Conservation (phyloP, 2,113 vertebrate species). For the Hylia prasina region DNA sequence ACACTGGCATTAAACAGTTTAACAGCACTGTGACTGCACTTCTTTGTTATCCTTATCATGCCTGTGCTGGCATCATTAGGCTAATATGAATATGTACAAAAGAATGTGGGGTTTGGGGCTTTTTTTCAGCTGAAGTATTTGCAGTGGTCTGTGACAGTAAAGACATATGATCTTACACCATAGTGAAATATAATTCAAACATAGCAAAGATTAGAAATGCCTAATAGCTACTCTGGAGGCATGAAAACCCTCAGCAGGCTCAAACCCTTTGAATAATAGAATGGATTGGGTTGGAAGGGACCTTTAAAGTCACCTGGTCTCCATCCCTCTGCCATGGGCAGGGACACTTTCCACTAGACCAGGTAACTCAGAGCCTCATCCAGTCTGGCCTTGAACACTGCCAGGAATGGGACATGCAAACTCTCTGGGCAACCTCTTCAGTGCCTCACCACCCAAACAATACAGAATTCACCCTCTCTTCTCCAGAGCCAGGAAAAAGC, state of each 20-base stretch:
- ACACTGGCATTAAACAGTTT: background rate
- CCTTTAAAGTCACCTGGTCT: background rate
- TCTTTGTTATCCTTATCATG: background rate
- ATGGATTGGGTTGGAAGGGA: background rate
- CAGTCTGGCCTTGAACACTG: background rate
- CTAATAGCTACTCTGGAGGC: background rate
- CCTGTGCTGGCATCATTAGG: background rate
- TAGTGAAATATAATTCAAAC: background rate
- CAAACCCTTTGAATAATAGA: background rate
- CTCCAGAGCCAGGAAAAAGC: background rate
- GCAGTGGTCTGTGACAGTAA: background rate
- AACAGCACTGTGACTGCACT: background rate
- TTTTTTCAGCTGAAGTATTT: background rate
- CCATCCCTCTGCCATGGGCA: background rate
- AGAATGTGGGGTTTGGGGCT: accelerated
- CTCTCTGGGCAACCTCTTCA: background rate
- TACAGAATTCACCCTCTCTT: background rate
- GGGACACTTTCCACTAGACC: background rate
- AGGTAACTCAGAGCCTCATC: background rate
- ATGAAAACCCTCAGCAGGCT: background rate
- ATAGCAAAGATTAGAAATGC: background rate
- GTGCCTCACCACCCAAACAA: background rate
- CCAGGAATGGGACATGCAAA: background rate
- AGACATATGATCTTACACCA: background rate
- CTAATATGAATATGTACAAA: background rate